A percentile compares a stretch with the other conserved stretches of the same genome.
Evolutionary conservation across 2,888 invertebrate genomes (phyloP).

Genomic region (Tenthredo scrophulariae): DNA sequence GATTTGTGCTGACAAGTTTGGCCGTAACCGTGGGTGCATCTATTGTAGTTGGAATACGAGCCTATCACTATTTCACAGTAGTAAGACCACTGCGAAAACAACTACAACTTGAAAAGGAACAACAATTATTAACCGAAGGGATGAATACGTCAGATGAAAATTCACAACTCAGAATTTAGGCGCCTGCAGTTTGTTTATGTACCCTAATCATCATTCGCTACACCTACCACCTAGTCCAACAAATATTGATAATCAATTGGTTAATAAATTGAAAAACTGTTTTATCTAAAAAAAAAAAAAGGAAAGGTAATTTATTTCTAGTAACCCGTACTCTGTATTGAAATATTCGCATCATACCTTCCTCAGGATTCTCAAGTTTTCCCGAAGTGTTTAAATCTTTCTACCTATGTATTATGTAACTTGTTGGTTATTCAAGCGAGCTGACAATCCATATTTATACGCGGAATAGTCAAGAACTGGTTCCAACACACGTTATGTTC

Average conservation of each 20-base stretch:
- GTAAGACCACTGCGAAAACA: slow-evolving; percentile 75
- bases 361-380: not conserved
- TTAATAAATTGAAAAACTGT: slow-evolving; percentile 42
- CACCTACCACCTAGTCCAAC: slow-evolving; percentile 17
- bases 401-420: slow-evolving; percentile 22
- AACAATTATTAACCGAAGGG: slow-evolving; percentile 80
- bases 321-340: not conserved
- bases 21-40: slow-evolving; percentile 77
- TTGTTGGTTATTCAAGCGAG: not conserved
- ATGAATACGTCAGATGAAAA: slow-evolving; percentile 12
- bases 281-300: not conserved
- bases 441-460: slow-evolving; percentile 19
- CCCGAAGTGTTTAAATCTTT: not conserved
- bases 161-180: not conserved
- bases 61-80: slow-evolving; percentile 78
- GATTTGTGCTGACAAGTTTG: slow-evolving; percentile 78
- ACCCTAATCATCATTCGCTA: not conserved
- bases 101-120: slow-evolving; percentile 76
- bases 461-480: not conserved
- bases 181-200: not conserved
- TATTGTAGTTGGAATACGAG: slow-evolving; percentile 75
- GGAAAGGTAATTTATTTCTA: slow-evolving; percentile 37
- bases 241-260: slow-evolving; percentile 20
- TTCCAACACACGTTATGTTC: not conserved
- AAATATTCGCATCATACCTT: not conserved